A percentile compares a stretch with the other conserved stretches of the same genome.
Conservation (phyloP, 2,797 vertebrate genomes). For the Gallirallus australis region DNA sequence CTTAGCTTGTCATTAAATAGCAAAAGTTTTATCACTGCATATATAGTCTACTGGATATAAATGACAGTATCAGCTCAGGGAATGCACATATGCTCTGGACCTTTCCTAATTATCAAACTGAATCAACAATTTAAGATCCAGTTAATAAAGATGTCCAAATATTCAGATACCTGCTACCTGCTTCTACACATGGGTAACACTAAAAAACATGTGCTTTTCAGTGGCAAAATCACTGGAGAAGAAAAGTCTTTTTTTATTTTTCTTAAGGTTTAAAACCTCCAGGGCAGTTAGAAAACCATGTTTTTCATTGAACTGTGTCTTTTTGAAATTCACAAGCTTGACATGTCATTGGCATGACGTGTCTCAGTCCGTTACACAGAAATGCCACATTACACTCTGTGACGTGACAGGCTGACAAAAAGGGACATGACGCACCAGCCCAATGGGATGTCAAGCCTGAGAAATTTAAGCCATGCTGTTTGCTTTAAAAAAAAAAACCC, state of each 20-base stretch:
- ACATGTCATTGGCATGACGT: slow-evolving; percentile 80
- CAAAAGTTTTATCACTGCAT: not conserved
- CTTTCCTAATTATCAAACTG: slow-evolving; percentile 43
- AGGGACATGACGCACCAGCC: slow-evolving; percentile 76
- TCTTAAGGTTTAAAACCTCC: slow-evolving; percentile 75
- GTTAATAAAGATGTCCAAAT: slow-evolving; percentile 58
- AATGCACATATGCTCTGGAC: not conserved
- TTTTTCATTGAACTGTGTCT: slow-evolving; percentile 82
- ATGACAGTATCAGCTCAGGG: not conserved
- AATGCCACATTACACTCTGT: slow-evolving; percentile 78
- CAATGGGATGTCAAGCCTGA: slow-evolving; percentile 77
- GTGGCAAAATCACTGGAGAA: slow-evolving; percentile 67
- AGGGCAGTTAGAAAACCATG: slow-evolving; percentile 80
- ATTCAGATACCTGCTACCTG: slow-evolving; percentile 53
- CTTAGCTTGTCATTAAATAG: not conserved
- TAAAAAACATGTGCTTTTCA: slow-evolving; percentile 44
- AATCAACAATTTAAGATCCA: slow-evolving; percentile 25
- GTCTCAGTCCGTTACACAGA: slow-evolving; percentile 80
- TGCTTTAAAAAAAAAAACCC: not conserved
- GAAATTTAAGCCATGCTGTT: slow-evolving; percentile 61
- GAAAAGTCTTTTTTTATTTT: slow-evolving; percentile 65
- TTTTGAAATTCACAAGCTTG: slow-evolving; percentile 78
- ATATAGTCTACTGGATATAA: not conserved
- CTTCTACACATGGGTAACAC: slow-evolving; percentile 31
- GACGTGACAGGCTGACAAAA: slow-evolving; percentile 80